phyloP scores from a whole-genome alignment of 2,113 vertebrate species.

The Hiodon tergisus region DNA sequence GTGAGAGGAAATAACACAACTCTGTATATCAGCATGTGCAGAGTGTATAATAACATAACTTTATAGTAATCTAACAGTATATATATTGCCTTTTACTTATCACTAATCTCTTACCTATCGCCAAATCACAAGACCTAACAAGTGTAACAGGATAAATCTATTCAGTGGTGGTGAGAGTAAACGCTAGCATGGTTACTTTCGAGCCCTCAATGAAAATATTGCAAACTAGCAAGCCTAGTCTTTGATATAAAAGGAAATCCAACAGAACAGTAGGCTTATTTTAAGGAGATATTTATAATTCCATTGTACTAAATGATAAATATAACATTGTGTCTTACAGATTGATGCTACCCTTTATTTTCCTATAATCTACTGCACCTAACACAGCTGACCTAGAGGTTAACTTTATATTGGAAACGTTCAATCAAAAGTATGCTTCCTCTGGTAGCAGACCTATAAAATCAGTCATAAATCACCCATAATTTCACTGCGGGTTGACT shows the following conservation, averaged over 20 bases:
- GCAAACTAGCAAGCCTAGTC: neutral
- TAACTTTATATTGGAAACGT: constrained; percentile 60
- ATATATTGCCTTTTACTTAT: too few relatives aligned
- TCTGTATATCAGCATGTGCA: neutral
- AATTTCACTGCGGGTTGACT: constrained; percentile 9
- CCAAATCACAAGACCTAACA: too few relatives aligned
- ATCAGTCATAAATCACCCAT: constrained; percentile 38
- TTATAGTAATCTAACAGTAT: too few relatives aligned
- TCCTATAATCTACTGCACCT: constrained; percentile 32
- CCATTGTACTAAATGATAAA: constrained; percentile 36
- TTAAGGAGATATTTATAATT: neutral
- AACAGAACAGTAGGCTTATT: neutral
- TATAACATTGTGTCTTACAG: constrained; percentile 43
- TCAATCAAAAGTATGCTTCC: constrained; percentile 62
- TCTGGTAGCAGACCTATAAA: constrained; percentile 49
- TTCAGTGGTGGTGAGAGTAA: too few relatives aligned
- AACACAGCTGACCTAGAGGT: constrained; percentile 51
- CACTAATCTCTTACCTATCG: too few relatives aligned
- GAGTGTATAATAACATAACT: too few relatives aligned
- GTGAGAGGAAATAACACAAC: neutral
- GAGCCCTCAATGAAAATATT: neutral
- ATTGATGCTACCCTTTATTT: constrained; percentile 44
- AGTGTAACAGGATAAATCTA: too few relatives aligned
- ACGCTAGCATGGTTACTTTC: too few relatives aligned
- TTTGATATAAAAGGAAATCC: neutral